Base-by-base conservation (phyloP, 2,888 invertebrate genomes). In the Sinelater perroti region DNA sequence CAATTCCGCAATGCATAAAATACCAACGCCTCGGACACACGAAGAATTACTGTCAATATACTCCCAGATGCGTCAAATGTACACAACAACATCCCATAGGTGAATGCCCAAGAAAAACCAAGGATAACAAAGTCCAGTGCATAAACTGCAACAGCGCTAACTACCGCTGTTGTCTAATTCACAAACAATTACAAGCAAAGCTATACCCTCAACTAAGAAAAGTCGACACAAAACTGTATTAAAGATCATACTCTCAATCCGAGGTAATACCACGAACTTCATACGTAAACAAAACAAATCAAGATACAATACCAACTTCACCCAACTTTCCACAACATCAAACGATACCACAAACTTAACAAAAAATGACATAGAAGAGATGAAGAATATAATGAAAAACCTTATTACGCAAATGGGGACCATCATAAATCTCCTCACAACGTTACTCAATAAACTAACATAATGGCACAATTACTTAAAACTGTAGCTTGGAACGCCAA, bases 391-490 rank as follows among this genome's bases (percentile, higher is more conserved):
- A 21, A 47, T 47, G 14, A 47, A 47, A 47, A 47, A 31, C 14
- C 24, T 20, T 2, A 20, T 47, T n/a, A 35, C 31, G 3, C 47
- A 47, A 20, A 46, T 46, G 31, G 18, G 31, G 18, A 46, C 46
- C n/a, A 46, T 46, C 44, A 44, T 40, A 24, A 40, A 44, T 44
- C 26, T 44, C 16, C 24, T 44, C 26, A 44, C 26, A 10, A 44
- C 14, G 13, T 30, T 45, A 45, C 24, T 45, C 14, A 30, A 1
- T 30, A 45, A 28, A 17, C 30, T 45, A 14, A 17, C 45, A 28
- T 30, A n/a, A 61, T 54, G 53, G 44, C 52, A 31, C 31, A 8
- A 26, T 51, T 54, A 54, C 44, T 44, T 47, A 60, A 58, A 63
- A 58, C 61, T 47, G 47, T 51, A 31, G 13, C 31, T 31, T n/a